Percentiles rank a stretch among this genome's conserved stretches.
phyloP scores from a whole-genome alignment of 1,140 invertebrate species.

The Drosophila busckii region DNA sequence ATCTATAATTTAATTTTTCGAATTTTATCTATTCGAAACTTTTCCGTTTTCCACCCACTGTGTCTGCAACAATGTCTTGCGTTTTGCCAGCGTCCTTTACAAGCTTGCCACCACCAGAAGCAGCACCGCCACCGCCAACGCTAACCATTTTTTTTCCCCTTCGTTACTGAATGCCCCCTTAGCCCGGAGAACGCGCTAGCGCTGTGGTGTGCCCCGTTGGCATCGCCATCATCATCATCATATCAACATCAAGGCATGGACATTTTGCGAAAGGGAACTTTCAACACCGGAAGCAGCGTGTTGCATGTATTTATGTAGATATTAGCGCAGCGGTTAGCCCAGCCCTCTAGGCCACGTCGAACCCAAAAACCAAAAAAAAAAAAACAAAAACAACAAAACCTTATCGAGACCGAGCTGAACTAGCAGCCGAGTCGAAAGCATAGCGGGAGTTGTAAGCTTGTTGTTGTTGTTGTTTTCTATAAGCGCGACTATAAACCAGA shows the following conservation, averaged over 20 bases:
- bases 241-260: conserved; percentile 68
- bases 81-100: conserved; percentile 19
- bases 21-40: too few species aligned
- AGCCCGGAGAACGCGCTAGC: too few species aligned
- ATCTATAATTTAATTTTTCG: too few species aligned
- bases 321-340: conserved; percentile 52
- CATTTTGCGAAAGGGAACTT: conserved; percentile 70
- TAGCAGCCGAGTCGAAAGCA: conserved; percentile 4
- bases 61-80: conserved; percentile 6
- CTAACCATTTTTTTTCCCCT: background rate
- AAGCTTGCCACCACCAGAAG: conserved; percentile 9
- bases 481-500: conserved; percentile 68
- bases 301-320: conserved; percentile 77
- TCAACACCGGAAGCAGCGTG: conserved; percentile 76
- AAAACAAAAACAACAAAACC: background rate
- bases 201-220: conserved; percentile 1
- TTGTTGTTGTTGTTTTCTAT: conserved; percentile 35
- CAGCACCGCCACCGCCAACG: background rate
- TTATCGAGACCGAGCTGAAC: background rate
- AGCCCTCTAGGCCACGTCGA: conserved; percentile 7
- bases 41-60: conserved; percentile 18
- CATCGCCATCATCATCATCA: conserved; percentile 26
- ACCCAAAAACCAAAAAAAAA: conserved; percentile 8
- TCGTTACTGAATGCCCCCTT: too few species aligned
- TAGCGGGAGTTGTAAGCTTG: conserved; percentile 14